phyloP scores from a whole-genome alignment of 2,888 invertebrate species.

The Leptogaster cylindrica region DNA sequence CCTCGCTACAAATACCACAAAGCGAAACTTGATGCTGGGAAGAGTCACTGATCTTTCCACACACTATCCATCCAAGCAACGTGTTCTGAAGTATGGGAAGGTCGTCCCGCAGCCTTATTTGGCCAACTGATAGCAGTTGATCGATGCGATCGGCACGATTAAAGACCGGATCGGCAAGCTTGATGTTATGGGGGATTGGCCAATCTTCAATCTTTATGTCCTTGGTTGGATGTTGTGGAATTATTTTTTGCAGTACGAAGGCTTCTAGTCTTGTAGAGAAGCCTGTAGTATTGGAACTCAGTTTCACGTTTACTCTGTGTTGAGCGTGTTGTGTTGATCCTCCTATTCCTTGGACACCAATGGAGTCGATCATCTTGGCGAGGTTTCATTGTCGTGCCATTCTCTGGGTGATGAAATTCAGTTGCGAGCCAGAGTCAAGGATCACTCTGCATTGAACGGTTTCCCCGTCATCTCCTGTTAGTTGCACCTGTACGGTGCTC shows the following conservation, averaged over 20 bases:
- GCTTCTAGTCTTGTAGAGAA: background rate
- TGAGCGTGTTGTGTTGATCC: background rate
- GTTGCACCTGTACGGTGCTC: background rate
- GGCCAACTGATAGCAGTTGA: too few relatives aligned
- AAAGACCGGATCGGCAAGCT: too few relatives aligned
- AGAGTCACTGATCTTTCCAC: too few relatives aligned
- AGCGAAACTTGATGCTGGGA: too few relatives aligned
- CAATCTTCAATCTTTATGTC: too few relatives aligned
- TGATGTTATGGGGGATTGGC: too few relatives aligned
- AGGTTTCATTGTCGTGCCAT: conserved; percentile 23
- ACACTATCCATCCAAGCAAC: too few relatives aligned
- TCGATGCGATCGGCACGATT: too few relatives aligned
- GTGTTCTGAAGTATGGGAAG: too few relatives aligned
- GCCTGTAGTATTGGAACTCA: background rate
- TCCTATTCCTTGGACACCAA: background rate
- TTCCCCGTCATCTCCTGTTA: conserved; percentile 19
- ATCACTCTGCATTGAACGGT: too few relatives aligned
- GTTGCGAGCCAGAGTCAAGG: conserved; percentile 28
- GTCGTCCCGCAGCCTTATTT: too few relatives aligned
- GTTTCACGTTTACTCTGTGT: background rate
- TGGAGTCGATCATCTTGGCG: background rate
- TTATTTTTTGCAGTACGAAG: background rate
- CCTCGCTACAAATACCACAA: too few relatives aligned
- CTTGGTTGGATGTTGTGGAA: background rate
- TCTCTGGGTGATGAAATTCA: conserved; percentile 33